Base-by-base conservation (phyloP, 2,113 vertebrate genomes). In the Osmerus mordax region DNA sequence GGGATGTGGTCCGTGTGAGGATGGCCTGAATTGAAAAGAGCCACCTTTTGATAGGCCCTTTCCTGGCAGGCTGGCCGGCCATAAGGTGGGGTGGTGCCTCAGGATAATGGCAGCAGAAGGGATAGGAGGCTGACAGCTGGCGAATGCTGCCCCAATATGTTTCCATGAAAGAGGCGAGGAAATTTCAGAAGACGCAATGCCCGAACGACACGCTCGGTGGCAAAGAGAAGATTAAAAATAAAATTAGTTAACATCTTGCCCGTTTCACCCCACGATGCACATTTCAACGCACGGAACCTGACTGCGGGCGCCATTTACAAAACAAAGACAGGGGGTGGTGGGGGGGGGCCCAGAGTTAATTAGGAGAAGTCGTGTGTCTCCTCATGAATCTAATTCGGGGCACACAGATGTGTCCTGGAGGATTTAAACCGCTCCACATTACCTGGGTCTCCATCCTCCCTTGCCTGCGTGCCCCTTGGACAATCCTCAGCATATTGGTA, bases 21-120 rank as follows among this genome's bases (percentile, higher is more conserved):
- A 81, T 77, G 85, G 84, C 87, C 89, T 88, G 84, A 81, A 85
- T 90, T 82, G 87, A 87, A 84, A 82, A 82, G 85, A 89, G 89
- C 84, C 87, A 92, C 89, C 87, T 89, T 91, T 89, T 90, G 83
- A 88, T 77, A 72, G 76, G 88, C 78, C 47, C 12, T 76, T 81
- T 93, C 89, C 87, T 91, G 76, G 80, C 94, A 96, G 95, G 92
- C 94, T 94, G 95, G 92, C 92, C 86, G 92, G 93, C 94, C 96
- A 98, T 95, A 98, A 96, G 96, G 96, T 91, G 91, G 96, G 97
- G 96, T 92, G 96, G 95, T 92, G 95, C 96, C 94, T 93, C 86
- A 83, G 94, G 95, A 96, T 96, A 96, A 96, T 95, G 95, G 95
- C 92, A 96, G 95, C 96, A 98, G 97, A 98, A 94, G 96, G 96